These are phyloP conservation scores for Drosophila seguyi DNA, from an alignment of 1,140 invertebrate genomes.

Conservation along the genomic window DNA sequence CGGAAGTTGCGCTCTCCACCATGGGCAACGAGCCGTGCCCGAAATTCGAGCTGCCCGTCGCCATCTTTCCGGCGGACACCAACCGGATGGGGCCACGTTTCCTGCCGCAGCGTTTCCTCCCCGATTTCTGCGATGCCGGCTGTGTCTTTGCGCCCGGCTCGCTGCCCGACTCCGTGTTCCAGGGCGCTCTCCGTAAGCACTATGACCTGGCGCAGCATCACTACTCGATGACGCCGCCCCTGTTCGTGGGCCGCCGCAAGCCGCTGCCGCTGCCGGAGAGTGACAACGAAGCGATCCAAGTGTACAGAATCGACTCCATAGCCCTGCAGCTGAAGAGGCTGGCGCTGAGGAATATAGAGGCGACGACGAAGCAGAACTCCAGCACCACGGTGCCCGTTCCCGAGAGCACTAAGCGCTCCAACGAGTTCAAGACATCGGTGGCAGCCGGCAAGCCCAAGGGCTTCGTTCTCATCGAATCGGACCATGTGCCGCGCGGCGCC, in stretches of 20 bases:
- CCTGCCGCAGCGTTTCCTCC: conserved; percentile 32
- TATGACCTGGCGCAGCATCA: not conserved
- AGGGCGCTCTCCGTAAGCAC: not conserved
- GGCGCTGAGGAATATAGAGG: not conserved
- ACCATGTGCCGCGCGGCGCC: conserved; percentile 3
- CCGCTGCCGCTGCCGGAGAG: not conserved
- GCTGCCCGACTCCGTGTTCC: conserved; percentile 2
- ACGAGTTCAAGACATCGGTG: not conserved
- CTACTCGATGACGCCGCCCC: conserved; percentile 23
- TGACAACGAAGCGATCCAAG: not conserved
- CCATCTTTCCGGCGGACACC: not conserved
- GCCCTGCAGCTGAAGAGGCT: not conserved
- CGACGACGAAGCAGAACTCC: not conserved
- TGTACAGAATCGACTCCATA: not conserved
- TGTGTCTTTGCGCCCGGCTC: conserved; percentile 41
- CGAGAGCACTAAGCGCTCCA: not conserved
- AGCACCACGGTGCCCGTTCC: not conserved
- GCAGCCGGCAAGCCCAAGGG: not conserved
- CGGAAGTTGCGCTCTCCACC: not conserved
- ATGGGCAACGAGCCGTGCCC: not conserved
- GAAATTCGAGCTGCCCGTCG: conserved; percentile 21
- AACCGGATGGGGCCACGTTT: not conserved
- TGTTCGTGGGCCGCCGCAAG: conserved; percentile 40
- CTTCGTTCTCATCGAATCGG: conserved; percentile 6
- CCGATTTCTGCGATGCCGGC: conserved; percentile 28